A percentile compares a stretch with the other conserved stretches of the same genome.
phyloP scores from a whole-genome alignment of 2,888 invertebrate genomes.

The Leptinotarsa peninsularis region DNA sequence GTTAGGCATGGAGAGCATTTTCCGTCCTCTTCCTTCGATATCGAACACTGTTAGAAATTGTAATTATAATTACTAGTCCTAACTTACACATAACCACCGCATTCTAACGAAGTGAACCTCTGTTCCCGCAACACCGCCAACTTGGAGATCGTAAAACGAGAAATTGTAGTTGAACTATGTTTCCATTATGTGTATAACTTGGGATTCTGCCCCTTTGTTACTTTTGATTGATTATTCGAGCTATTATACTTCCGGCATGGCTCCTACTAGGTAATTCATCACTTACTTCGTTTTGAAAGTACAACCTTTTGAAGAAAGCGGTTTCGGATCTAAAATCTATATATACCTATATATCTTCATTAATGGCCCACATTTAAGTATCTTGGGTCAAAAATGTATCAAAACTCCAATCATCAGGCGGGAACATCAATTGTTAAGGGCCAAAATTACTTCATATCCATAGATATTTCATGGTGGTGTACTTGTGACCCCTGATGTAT shows the following conservation, averaged over 20 bases:
- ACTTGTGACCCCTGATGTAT: no score
- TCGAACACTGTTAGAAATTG: conserved; percentile 50
- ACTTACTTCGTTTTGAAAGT: background rate
- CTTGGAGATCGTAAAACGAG: conserved; percentile 55
- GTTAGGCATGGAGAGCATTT: conserved; percentile 7
- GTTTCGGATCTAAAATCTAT: no score
- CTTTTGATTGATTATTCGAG: conserved; percentile 33
- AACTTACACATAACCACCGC: conserved; percentile 53
- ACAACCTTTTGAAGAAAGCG: no score
- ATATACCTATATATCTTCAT: no score
- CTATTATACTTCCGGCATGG: conserved; percentile 3
- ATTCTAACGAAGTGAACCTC: conserved; percentile 49
- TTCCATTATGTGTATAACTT: conserved; percentile 46
- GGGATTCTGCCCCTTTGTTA: conserved; percentile 36
- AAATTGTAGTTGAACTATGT: conserved; percentile 53
- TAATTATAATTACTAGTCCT: conserved; percentile 59
- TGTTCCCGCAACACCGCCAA: conserved; percentile 34
- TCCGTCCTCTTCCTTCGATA: conserved; percentile 14
- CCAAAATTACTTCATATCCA: no score
- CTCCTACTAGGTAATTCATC: background rate
- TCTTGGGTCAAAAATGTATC: no score
- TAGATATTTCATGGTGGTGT: no score
- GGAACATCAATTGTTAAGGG: no score
- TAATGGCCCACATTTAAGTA: no score
- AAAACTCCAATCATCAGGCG: no score